Evolutionary conservation across 2,888 invertebrate species (phyloP), one percentile per base, ranked within the genome.

Genomic region (Anthophora plumipes): DNA sequence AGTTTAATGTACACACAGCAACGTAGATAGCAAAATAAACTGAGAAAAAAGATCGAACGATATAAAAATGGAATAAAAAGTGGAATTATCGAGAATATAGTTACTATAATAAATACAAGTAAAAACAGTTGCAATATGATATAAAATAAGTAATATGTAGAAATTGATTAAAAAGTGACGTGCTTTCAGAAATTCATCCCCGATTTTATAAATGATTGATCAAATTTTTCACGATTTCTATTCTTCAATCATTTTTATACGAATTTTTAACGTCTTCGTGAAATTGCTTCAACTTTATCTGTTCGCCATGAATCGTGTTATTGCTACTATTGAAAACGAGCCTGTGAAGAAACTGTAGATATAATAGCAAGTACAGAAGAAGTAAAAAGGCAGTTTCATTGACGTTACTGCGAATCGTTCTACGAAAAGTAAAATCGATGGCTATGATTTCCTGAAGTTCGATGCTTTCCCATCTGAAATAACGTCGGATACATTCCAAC

Each of bases 401-500:
- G 55, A 17, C 52, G 71, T 80, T 66, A 71, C 66, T 71, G 75
- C 69, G 50, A 63, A 74, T 57, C 70, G 73, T 84, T 84, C 12
- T 48, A 48, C n/a, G 22, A 50, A 68, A 75, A 85, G 61, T 77
- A 69, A 79, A 85, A 85, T 83, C 81, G 70, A 85, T 80, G 83
- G 63, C 70, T 66, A 77, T 46, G 77, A 77, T 76, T 83, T 77
- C 71, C 76, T 37, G 63, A 31, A 70, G 73, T 71, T 57, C 73
- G 39, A 59, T 69, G 57, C 54, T 55, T 59, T 74, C 60, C 75
- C 67, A 69, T 80, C 66, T 57, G 61, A 68, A 63, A 68, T 74
- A 74, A 67, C 50, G 76, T 61, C 55, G 43, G 68, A 70, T 67
- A 52, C 54, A 77, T 68, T 60, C 55, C 59, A 41, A 31, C 39